Percentiles rank a stretch among this genome's conserved stretches.
Conservation (phyloP, 2,113 vertebrate genomes). For the Puntigrus tetrazona region DNA sequence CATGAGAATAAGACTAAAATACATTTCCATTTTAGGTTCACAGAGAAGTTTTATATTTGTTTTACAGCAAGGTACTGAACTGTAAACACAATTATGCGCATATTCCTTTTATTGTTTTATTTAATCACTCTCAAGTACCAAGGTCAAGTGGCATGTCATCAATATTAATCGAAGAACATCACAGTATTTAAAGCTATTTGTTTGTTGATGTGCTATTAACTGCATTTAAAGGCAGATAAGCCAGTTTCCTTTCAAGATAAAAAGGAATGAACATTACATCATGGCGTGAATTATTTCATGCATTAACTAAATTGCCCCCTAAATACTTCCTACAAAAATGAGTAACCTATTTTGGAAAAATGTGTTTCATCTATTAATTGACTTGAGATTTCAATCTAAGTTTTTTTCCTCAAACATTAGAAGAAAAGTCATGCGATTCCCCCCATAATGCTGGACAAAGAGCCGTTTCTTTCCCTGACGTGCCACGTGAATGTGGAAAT, state of each 20-base stretch:
- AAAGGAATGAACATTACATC: conserved; percentile 74
- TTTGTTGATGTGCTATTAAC: conserved; percentile 74
- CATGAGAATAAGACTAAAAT: conserved; percentile 32
- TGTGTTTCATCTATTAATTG: conserved; percentile 75
- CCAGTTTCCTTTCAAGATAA: conserved; percentile 74
- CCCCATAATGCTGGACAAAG: conserved; percentile 62
- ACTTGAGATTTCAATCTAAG: conserved; percentile 72
- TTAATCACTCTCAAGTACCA: conserved; percentile 74
- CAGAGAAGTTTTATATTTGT: conserved; percentile 48
- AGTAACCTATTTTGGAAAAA: conserved; percentile 64
- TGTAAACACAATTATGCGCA: conserved; percentile 46
- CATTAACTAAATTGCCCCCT: conserved; percentile 74
- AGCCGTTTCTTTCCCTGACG: conserved; percentile 50
- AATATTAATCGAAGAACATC: conserved; percentile 66
- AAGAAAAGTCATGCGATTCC: conserved; percentile 66
- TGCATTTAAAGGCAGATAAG: conserved; percentile 69
- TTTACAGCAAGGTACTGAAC: conserved; percentile 44
- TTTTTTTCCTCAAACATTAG: conserved; percentile 69
- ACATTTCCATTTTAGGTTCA: conserved; percentile 51
- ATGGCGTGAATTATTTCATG: conserved; percentile 71
- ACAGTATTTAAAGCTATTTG: conserved; percentile 72
- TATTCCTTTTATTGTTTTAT: conserved; percentile 61
- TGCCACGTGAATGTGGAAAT: conserved; percentile 70
- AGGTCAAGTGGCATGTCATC: conserved; percentile 70
- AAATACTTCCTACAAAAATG: conserved; percentile 72